Evolutionary conservation across 1,140 invertebrate species (phyloP), one percentile per base, ranked within the genome.

Genomic region (Oryzaephilus surinamensis): DNA sequence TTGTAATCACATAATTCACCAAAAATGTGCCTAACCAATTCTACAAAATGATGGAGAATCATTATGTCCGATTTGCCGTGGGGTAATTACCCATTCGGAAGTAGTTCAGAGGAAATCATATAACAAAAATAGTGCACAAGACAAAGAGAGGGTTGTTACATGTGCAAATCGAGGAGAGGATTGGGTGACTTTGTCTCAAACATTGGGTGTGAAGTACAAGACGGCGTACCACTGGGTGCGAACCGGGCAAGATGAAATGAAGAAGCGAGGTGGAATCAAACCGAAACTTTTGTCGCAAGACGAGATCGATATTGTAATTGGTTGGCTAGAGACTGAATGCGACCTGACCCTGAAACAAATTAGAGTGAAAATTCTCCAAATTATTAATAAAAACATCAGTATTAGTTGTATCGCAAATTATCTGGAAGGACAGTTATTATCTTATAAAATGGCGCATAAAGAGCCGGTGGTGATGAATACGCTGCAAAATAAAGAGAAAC

Each of bases 321-420:
- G 16, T n/a, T 36, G 32, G 32, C 6, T 19, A 11, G 32, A 33
- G 17, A 16, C 12, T 11, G 32, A 33, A 6, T 17, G 14, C 11
- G 32, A 14, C 8, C 34, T 36, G 12, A 27, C 34, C 11, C 12
- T 27, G 8, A 18, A 36, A 23, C 18, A 36, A 24, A 23, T 27
- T 11, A 28, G 11, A 36, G 23, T 5, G 4, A 36, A 36, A 18
- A 19, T 27, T 29, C 8, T 36, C 4, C 6, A 6, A 11, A 36
- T n/a, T 24, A n/a, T 8, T 7, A 6, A 26, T 6, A 27, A 29
- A 6, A 14, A 18, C 24, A 11, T 36, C 17, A 6, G 8, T 38
- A 38, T 32, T 26, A 10, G 29, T n/a, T n/a, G 24, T 2, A 38
- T 36, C 2, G 33, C 18, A 36, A 36, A 36, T 24, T 36, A 36